phyloP scores from a whole-genome alignment of 2,797 vertebrate genomes.

The Pipistrellus pipistrellus region DNA sequence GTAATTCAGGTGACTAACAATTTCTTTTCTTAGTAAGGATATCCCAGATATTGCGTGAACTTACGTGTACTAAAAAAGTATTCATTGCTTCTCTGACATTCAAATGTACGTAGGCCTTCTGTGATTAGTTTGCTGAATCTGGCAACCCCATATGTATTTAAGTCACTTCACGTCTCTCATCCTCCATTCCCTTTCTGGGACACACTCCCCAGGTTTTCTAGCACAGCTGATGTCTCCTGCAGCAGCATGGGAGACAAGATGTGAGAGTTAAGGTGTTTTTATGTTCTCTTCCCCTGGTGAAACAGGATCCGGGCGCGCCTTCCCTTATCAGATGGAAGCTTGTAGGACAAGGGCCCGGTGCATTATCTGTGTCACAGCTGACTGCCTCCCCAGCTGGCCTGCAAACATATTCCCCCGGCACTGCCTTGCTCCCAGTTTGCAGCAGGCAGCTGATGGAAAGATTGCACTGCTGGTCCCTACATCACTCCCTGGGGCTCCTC shows the following conservation, averaged over 20 bases:
- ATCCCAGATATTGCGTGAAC: background rate
- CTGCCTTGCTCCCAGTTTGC: background rate
- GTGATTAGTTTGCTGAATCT: background rate
- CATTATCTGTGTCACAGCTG: background rate
- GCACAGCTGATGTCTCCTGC: background rate
- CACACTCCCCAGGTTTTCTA: background rate
- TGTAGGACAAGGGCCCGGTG: background rate
- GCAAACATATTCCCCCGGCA: background rate
- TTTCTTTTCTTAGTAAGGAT: background rate
- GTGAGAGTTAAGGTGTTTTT: background rate
- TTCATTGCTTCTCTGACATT: background rate
- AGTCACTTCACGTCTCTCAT: background rate
- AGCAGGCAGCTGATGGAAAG: background rate
- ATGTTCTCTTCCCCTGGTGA: constrained; percentile 15
- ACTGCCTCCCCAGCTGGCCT: background rate
- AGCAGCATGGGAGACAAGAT: background rate
- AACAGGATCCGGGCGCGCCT: background rate
- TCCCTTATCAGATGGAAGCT: constrained; percentile 43
- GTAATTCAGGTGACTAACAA: background rate
- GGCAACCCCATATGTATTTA: background rate
- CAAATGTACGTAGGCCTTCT: background rate
- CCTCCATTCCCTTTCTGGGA: background rate
- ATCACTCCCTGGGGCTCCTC: background rate
- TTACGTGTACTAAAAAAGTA: background rate
- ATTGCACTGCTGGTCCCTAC: accelerated